Percentiles rank a stretch among this genome's conserved stretches.
These are phyloP conservation scores for Bombus superbus DNA, from an alignment of 1,140 invertebrate species.

Conservation along the genomic window DNA sequence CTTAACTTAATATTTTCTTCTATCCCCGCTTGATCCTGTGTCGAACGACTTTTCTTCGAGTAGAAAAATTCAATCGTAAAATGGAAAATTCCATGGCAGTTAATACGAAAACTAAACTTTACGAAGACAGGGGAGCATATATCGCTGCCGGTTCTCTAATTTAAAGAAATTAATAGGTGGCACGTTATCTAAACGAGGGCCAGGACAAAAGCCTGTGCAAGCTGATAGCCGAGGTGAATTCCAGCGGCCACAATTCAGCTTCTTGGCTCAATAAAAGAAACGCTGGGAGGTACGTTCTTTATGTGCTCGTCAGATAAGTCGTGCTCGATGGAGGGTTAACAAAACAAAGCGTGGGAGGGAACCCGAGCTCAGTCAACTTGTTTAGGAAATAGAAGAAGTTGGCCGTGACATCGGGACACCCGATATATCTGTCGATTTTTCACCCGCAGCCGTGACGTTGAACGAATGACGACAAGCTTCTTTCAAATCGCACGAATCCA, in stretches of 20 bases:
- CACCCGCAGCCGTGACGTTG: not conserved
- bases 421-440: constrained; percentile 36
- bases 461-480: not conserved
- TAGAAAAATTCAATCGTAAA: not conserved
- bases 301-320: constrained; percentile 29
- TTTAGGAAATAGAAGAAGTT: constrained; percentile 51
- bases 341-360: constrained; percentile 33
- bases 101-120: not conserved
- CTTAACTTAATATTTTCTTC: too few species aligned
- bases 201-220: constrained; percentile 7
- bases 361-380: constrained; percentile 29
- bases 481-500: not conserved
- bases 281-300: constrained; percentile 15
- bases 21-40: not conserved
- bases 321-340: constrained; percentile 33
- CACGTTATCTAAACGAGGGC: constrained; percentile 12
- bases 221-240: not conserved
- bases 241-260: constrained; percentile 17
- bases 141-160: not conserved
- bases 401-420: constrained; percentile 33
- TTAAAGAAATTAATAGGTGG: constrained; percentile 25
- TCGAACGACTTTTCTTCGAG: not conserved
- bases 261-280: constrained; percentile 28
- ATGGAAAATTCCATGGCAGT: not conserved
- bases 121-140: not conserved